phyloP scores from a whole-genome alignment of 2,113 vertebrate species.

The Callaeas wilsoni region DNA sequence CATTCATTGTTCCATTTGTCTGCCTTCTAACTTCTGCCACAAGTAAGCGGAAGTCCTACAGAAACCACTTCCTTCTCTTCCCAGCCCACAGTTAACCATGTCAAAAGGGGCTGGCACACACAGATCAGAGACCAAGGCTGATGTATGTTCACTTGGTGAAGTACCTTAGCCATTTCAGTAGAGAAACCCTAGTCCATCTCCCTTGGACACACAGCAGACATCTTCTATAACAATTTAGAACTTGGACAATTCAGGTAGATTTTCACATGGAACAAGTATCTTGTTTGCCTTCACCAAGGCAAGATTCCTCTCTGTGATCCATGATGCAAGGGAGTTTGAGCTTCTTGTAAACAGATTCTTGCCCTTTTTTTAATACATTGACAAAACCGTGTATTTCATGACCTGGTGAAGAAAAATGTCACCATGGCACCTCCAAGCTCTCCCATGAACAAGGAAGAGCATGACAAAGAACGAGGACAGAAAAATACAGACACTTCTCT shows the following conservation, averaged over 20 bases:
- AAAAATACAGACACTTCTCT: background rate
- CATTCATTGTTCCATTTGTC: background rate
- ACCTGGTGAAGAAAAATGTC: background rate
- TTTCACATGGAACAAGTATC: background rate
- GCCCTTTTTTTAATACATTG: background rate
- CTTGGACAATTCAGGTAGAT: background rate
- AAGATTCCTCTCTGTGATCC: background rate
- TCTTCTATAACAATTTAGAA: background rate
- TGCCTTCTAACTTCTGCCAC: background rate
- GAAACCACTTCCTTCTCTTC: background rate
- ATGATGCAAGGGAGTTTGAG: background rate
- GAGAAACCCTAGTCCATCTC: background rate
- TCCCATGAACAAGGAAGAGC: background rate
- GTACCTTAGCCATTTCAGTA: background rate
- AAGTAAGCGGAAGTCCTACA: background rate
- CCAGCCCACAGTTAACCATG: background rate
- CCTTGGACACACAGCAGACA: background rate
- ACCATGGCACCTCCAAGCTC: background rate
- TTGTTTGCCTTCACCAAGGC: background rate
- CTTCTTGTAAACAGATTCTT: background rate
- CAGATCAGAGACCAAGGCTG: background rate
- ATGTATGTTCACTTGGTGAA: background rate
- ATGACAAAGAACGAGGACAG: background rate
- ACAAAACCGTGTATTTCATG: background rate
- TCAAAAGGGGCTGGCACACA: background rate